These are phyloP conservation scores for Buceros bicornis DNA, from an alignment of 2,797 vertebrate species.

Conservation along the genomic window DNA sequence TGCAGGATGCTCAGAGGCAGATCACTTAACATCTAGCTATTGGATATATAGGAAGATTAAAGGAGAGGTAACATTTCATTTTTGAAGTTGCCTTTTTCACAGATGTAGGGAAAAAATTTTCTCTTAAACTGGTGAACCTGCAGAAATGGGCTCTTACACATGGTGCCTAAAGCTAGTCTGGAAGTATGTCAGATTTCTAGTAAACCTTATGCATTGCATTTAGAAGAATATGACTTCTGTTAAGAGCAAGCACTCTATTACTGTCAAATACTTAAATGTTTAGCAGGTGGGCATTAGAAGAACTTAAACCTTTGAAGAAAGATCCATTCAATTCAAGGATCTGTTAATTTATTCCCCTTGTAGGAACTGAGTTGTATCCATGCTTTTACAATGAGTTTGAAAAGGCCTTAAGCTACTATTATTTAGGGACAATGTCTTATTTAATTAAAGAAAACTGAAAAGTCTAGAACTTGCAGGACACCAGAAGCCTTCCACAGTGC, in stretches of 20 bases:
- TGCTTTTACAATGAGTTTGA: neutral
- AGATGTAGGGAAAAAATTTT: neutral
- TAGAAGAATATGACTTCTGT: neutral
- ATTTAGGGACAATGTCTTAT: neutral
- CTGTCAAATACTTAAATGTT: neutral
- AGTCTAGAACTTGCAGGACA: neutral
- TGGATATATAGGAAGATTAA: neutral
- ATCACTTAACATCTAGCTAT: neutral
- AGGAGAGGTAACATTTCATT: neutral
- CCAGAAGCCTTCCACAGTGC: neutral
- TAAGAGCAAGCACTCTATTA: neutral
- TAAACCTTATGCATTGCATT: neutral
- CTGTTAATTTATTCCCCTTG: neutral
- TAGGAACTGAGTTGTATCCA: neutral
- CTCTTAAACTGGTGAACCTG: neutral
- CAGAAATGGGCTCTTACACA: neutral
- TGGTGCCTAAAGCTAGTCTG: neutral
- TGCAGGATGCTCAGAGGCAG: neutral
- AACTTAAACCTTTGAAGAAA: neutral
- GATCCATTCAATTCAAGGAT: neutral
- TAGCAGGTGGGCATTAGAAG: neutral
- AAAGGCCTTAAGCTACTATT: neutral
- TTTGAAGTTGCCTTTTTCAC: neutral
- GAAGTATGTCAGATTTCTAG: neutral
- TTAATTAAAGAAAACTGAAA: neutral